Percentiles rank a stretch among this genome's conserved stretches.
phyloP scores from a whole-genome alignment of 1,140 invertebrate genomes.

The Ceratina japonica region DNA sequence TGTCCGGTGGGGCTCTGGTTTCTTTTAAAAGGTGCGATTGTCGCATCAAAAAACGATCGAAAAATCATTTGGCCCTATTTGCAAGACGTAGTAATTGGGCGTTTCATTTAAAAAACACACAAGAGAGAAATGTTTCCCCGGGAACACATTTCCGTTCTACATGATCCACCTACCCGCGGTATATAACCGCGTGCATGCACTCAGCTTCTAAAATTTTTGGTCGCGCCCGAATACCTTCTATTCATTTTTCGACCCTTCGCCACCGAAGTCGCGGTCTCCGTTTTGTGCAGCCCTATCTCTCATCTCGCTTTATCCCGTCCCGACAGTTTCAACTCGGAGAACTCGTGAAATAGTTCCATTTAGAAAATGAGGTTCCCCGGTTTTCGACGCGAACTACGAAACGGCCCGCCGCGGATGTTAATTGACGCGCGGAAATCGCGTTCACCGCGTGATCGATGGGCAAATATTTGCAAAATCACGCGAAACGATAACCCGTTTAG shows the following conservation, averaged over 20 bases:
- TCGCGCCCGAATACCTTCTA: constrained; percentile 22
- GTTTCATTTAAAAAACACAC: too few relatives aligned
- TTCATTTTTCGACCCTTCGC: constrained; percentile 22
- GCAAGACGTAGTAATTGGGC: too few relatives aligned
- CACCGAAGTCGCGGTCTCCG: neutral
- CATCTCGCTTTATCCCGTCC: neutral
- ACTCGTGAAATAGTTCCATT: constrained; percentile 58
- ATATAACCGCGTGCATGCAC: neutral
- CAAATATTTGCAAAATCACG: constrained; percentile 63
- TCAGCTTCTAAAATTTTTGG: constrained; percentile 25
- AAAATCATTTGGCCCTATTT: too few relatives aligned
- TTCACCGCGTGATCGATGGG: constrained; percentile 51
- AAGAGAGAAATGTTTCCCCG: neutral
- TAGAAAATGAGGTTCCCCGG: constrained; percentile 56
- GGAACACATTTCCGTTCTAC: neutral
- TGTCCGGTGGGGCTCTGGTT: neutral
- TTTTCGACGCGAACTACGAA: constrained; percentile 36
- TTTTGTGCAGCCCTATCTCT: neutral
- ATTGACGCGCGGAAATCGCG: constrained; percentile 44
- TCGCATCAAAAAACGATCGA: too few relatives aligned
- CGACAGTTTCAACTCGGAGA: constrained; percentile 2
- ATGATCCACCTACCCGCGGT: neutral
- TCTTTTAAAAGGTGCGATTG: too few relatives aligned
- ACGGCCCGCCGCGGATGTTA: constrained; percentile 53
- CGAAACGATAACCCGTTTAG: constrained; percentile 59